Conservation (phyloP, 1,140 invertebrate genomes). For the Drosophila pectinifera region DNA sequence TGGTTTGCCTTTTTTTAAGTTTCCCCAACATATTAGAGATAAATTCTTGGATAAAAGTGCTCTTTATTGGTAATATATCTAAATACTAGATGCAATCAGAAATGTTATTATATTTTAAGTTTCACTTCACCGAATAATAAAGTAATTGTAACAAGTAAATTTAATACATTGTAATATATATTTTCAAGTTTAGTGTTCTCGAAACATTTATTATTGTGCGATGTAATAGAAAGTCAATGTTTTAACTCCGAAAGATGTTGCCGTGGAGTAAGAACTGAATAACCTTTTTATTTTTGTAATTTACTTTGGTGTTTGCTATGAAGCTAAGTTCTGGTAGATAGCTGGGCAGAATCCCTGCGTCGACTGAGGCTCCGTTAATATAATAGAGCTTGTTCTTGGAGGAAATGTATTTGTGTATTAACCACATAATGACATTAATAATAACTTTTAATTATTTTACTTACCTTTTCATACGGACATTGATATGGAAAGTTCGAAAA, state of each 20-base stretch:
- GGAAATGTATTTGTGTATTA: background rate
- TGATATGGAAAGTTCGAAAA: slow-evolving; percentile 23
- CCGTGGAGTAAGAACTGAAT: background rate
- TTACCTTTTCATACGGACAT: slow-evolving; percentile 37
- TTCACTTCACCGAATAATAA: too few species aligned
- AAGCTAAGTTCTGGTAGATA: slow-evolving; percentile 24
- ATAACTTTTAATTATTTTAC: background rate
- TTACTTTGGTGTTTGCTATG: background rate
- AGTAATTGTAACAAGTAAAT: too few species aligned
- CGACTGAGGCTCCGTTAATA: slow-evolving; percentile 9
- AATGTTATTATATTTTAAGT: too few species aligned
- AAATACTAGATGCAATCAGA: too few species aligned
- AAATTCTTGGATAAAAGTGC: too few species aligned
- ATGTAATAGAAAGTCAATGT: background rate
- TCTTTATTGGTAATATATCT: too few species aligned
- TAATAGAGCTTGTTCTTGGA: slow-evolving; percentile 16
- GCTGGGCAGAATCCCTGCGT: slow-evolving; percentile 21
- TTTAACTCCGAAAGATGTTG: background rate
- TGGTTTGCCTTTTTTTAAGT: too few species aligned
- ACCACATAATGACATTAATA: background rate
- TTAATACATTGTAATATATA: too few species aligned
- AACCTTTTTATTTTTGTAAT: background rate
- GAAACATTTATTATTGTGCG: too few species aligned
- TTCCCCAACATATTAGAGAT: too few species aligned
- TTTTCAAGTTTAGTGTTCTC: too few species aligned